phyloP scores from a whole-genome alignment of 92 coral and sea anemone species.

The Montipora capitata region DNA sequence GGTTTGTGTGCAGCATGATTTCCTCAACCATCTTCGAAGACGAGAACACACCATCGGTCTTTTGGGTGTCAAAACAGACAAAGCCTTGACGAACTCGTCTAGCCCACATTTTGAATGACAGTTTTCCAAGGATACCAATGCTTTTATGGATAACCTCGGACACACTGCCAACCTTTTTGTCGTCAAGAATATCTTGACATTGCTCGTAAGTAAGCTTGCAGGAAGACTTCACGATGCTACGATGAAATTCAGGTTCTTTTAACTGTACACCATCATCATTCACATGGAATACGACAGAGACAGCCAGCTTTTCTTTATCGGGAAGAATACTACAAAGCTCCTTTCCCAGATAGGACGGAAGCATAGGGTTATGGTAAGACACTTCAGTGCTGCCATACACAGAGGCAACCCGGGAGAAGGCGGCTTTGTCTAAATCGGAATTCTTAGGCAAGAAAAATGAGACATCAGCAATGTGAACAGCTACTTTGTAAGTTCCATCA shows the following conservation, averaged over 20 bases:
- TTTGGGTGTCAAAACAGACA: conserved; percentile 30
- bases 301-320: conserved; percentile 85
- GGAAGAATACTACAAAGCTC: conserved; percentile 88
- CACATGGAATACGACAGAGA: conserved; percentile 81
- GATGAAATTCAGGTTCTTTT: conserved; percentile 77
- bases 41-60: conserved; percentile 27
- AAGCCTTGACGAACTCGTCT: conserved; percentile 83
- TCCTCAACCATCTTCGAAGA: conserved; percentile 87
- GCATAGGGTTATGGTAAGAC: conserved; percentile 77
- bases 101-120: conserved; percentile 86
- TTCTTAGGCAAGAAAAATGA: conserved; percentile 87
- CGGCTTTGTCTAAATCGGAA: conserved; percentile 81
- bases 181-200: conserved; percentile 80
- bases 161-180: conserved; percentile 26
- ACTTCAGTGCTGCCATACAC: conserved; percentile 74
- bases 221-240: conserved; percentile 85
- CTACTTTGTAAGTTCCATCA: conserved; percentile 72
- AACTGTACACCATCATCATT: conserved; percentile 76
- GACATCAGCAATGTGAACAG: conserved; percentile 93
- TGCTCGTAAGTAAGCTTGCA: conserved; percentile 88
- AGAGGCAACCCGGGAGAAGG: conserved; percentile 82
- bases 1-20: conserved; percentile 85
- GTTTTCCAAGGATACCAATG: conserved; percentile 70
- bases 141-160: conserved; percentile 66
- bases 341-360: conserved; percentile 80